A percentile compares a stretch with the other conserved stretches of the same genome.
phyloP scores from a whole-genome alignment of 2,888 invertebrate genomes.

The Caenorhabditis panamensis region DNA sequence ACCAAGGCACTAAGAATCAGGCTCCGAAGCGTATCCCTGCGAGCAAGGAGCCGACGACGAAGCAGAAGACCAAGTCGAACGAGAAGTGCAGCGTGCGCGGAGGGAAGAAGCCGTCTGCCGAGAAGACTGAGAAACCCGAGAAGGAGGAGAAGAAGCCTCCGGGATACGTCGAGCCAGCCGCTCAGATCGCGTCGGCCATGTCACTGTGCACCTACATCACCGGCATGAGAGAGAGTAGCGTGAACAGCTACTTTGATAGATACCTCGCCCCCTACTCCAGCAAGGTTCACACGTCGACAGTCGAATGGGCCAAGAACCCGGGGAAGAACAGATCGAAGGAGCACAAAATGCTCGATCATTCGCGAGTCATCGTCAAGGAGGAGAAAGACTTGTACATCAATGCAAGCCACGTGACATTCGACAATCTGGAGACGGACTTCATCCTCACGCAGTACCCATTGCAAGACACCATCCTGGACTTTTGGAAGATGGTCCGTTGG shows the following conservation, averaged over 20 bases:
- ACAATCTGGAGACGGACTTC: constrained; percentile 16
- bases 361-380: constrained; percentile 19
- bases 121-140: neutral
- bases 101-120: neutral
- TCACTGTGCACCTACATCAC: constrained; percentile 5
- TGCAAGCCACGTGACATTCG: constrained; percentile 24
- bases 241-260: constrained; percentile 31
- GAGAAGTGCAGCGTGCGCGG: neutral
- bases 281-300: neutral
- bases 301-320: no score
- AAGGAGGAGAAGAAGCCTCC: constrained; percentile 3
- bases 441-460: constrained; percentile 25
- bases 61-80: neutral
- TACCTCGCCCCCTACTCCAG: constrained; percentile 17
- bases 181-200: neutral
- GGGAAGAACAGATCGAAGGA: constrained; percentile 36
- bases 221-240: constrained; percentile 20
- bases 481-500: constrained; percentile 28
- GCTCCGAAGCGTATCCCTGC: no score
- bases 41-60: constrained; percentile 3
- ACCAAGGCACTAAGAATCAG: no score
- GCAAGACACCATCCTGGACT: constrained; percentile 15
- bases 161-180: neutral
- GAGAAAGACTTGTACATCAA: constrained; percentile 31
- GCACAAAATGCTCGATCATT: constrained; percentile 19